Conservation (phyloP, 2,888 invertebrate genomes). For the Plemyria rubiginata region DNA sequence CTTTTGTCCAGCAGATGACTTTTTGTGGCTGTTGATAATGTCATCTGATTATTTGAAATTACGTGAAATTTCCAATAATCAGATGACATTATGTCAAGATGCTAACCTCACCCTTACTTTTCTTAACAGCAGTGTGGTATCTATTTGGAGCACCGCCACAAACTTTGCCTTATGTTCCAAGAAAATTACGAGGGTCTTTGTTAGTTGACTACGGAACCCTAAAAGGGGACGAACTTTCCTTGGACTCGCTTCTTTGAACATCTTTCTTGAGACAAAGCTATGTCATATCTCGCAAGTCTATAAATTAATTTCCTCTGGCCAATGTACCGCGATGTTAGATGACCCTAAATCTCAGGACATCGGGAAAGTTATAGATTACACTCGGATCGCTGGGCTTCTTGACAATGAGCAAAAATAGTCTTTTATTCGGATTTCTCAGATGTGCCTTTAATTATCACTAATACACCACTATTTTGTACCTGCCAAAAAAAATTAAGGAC, state of each 20-base stretch:
- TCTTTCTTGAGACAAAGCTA: conserved; percentile 43
- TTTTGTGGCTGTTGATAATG: no score
- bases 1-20: no score
- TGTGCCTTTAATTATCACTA: neutral
- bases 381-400: conserved; percentile 48
- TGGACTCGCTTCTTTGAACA: conserved; percentile 10
- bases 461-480: no score
- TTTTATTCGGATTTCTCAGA: conserved; percentile 24
- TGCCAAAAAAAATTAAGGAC: no score
- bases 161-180: neutral
- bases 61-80: no score
- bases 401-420: conserved; percentile 33
- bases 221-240: conserved; percentile 9
- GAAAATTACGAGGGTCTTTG: conserved; percentile 2
- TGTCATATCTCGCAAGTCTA: conserved; percentile 51
- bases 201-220: conserved; percentile 1
- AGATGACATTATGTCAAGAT: no score
- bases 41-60: no score
- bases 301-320: conserved; percentile 56
- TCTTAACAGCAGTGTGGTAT: no score
- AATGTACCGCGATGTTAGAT: conserved; percentile 60
- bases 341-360: conserved; percentile 56
- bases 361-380: conserved; percentile 48
- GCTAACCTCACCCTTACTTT: no score
- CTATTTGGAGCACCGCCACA: no score